These are phyloP conservation scores for Ferdinandea cuprea DNA, from an alignment of 2,888 invertebrate species.

Conservation along the genomic window DNA sequence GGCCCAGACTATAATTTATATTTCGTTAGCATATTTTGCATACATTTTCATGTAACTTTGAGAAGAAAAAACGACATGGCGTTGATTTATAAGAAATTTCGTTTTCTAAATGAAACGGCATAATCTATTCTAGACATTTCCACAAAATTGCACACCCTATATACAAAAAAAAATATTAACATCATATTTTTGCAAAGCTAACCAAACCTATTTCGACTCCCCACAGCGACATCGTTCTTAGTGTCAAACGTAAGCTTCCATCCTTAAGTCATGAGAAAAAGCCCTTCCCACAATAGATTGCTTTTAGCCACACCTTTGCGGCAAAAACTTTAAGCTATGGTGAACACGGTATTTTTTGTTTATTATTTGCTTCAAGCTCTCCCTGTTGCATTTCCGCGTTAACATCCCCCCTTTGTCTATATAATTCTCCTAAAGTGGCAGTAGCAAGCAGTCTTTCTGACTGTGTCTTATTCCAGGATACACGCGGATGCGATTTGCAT, in stretches of 20 bases:
- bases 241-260: neutral
- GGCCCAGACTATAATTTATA: too few relatives aligned
- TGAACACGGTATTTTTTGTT: neutral
- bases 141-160: too few relatives aligned
- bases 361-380: constrained; percentile 2
- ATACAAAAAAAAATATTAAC: too few relatives aligned
- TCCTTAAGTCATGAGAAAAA: neutral
- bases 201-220: too few relatives aligned
- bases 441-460: constrained; percentile 16
- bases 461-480: constrained; percentile 2
- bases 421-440: constrained; percentile 61
- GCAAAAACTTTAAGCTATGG: neutral
- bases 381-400: constrained; percentile 13
- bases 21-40: too few relatives aligned
- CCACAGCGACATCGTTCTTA: too few relatives aligned
- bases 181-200: too few relatives aligned
- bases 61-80: too few relatives aligned
- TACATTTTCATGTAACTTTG: too few relatives aligned
- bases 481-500: constrained; percentile 62
- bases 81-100: too few relatives aligned
- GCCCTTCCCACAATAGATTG: neutral
- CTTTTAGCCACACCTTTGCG: constrained; percentile 3
- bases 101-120: too few relatives aligned
- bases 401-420: constrained; percentile 15
- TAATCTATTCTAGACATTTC: too few relatives aligned